Conservation (phyloP, 2,113 vertebrate species). For the Recurvirostra avosetta region DNA sequence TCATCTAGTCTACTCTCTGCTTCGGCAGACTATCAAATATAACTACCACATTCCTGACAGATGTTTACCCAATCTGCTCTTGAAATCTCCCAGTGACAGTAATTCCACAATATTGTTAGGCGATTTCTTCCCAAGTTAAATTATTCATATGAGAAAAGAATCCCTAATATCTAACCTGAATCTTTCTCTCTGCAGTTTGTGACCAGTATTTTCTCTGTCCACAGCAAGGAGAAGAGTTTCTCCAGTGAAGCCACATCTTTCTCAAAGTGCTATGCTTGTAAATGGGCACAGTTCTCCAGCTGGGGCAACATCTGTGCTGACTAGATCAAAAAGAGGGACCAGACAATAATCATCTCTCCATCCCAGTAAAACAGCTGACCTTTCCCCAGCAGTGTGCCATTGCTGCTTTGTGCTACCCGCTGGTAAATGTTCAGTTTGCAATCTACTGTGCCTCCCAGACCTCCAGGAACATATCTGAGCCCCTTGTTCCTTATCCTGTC, state of each 20-base stretch:
- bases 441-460: background rate
- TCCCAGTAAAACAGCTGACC: background rate
- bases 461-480: background rate
- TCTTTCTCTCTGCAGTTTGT: background rate
- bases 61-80: slow-evolving; percentile 46
- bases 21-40: slow-evolving; percentile 22
- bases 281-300: background rate
- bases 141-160: background rate
- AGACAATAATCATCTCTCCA: background rate
- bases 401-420: background rate
- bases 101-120: background rate
- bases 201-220: background rate
- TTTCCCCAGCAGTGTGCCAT: background rate
- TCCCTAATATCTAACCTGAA: background rate
- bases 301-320: background rate
- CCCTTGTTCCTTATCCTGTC: background rate
- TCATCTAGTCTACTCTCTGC: slow-evolving; percentile 15
- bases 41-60: slow-evolving; percentile 25
- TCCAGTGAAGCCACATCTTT: background rate
- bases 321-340: background rate
- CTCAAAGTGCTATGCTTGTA: background rate
- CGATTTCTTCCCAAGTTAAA: background rate
- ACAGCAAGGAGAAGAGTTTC: background rate
- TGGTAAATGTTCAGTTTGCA: background rate
- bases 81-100: slow-evolving; percentile 2